Evolutionary conservation across 2,888 invertebrate genomes (phyloP).

Genomic region (Drosophila atripex): DNA sequence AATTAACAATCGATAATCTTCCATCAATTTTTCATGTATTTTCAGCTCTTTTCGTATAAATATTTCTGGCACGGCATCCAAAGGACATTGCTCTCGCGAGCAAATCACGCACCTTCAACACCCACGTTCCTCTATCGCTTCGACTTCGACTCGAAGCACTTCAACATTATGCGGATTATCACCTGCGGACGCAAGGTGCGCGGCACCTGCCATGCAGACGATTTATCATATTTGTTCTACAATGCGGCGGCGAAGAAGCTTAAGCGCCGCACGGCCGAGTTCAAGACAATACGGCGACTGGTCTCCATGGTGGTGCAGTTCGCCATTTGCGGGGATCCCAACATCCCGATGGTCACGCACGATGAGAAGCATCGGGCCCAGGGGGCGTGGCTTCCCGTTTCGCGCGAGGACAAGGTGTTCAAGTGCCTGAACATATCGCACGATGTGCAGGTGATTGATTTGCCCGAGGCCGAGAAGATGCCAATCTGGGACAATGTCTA

Average conservation of each 20-base stretch:
- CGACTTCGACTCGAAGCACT: slow-evolving; percentile 83
- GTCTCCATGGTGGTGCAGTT: slow-evolving; percentile 81
- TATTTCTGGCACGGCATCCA: slow-evolving; percentile 84
- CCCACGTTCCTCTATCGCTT: slow-evolving; percentile 83
- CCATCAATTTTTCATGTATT: background rate
- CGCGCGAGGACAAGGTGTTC: slow-evolving; percentile 67
- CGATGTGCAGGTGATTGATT: slow-evolving; percentile 81
- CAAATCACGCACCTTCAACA: slow-evolving; percentile 72
- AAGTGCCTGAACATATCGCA: slow-evolving; percentile 83
- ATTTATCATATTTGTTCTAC: slow-evolving; percentile 83
- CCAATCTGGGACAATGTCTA: slow-evolving; percentile 82
- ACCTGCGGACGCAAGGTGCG: slow-evolving; percentile 82
- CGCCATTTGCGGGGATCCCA: slow-evolving; percentile 81
- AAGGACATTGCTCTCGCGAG: slow-evolving; percentile 79
- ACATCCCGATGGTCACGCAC: slow-evolving; percentile 59
- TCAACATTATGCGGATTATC: slow-evolving; percentile 82
- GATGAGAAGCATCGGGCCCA: slow-evolving; percentile 37
- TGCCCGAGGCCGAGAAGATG: slow-evolving; percentile 82
- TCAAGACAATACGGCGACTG: slow-evolving; percentile 81
- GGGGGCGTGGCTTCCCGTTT: slow-evolving; percentile 74
- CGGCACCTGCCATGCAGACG: slow-evolving; percentile 83
- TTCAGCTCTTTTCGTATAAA: slow-evolving; percentile 82
- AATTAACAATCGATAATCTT: no score
- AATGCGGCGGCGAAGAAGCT: slow-evolving; percentile 81
- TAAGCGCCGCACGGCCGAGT: slow-evolving; percentile 79